Conservation (phyloP, 2,888 invertebrate genomes). For the Cristatella mucedo region DNA sequence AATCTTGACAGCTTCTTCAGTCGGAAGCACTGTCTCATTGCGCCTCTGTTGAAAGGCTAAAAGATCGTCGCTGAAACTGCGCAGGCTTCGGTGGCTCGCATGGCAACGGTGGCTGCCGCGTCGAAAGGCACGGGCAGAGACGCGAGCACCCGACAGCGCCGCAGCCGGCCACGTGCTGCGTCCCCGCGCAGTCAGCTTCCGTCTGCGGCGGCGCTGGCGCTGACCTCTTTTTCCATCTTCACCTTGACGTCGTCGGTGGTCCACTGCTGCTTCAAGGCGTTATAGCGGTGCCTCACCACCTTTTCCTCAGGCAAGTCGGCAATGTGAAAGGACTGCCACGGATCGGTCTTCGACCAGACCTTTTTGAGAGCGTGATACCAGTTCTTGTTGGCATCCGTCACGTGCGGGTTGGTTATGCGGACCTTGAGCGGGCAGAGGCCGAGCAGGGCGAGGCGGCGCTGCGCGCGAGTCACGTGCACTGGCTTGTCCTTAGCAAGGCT, state of each 20-base stretch:
- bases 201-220: no score
- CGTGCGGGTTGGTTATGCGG: neutral
- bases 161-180: no score
- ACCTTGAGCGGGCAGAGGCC: slow-evolving; percentile 8
- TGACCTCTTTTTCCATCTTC: slow-evolving; percentile 41
- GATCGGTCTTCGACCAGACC: slow-evolving; percentile 35
- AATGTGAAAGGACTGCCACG: slow-evolving; percentile 42
- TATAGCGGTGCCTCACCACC: slow-evolving; percentile 42
- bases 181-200: no score
- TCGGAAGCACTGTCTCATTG: slow-evolving; percentile 45
- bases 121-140: no score
- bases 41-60: slow-evolving; percentile 43
- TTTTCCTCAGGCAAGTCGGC: slow-evolving; percentile 38
- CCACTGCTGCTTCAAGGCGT: slow-evolving; percentile 42
- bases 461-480: no score
- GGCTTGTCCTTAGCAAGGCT: no score
- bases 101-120: no score
- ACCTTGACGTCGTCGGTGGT: slow-evolving; percentile 41
- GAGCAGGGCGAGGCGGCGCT: no score
- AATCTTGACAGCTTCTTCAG: slow-evolving; percentile 42
- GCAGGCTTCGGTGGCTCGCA: no score
- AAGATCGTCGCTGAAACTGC: no score
- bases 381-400: slow-evolving; percentile 12
- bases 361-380: slow-evolving; percentile 26
- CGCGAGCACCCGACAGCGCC: no score